Evolutionary conservation across 2,888 invertebrate species (phyloP), one percentile per base, ranked within the genome.

Genomic region (Branchellion lobata): DNA sequence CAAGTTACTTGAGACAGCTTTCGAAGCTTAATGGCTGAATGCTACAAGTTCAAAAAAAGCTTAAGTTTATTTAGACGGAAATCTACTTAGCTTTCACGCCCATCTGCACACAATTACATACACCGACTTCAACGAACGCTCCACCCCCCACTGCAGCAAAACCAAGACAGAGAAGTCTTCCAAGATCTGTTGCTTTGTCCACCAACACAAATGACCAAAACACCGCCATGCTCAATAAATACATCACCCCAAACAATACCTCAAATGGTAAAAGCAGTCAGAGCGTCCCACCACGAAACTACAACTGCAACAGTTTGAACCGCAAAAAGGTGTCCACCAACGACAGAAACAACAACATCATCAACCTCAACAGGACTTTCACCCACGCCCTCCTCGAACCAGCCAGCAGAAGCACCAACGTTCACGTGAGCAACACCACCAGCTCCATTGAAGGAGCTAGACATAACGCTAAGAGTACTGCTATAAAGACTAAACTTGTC

Each of bases 161-260:
- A 31, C 65, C 65, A 1, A 57, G 77, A 77, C 57, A 77, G n/a
- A 29, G 77, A n/a, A 77, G 77, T 61, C 34, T 77, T 51, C 77
- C 77, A 1, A 57, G 77, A 34, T 65, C 77, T 0, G 77, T 77
- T 11, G 40, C 65, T n/a, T 33, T 77, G 77, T 57, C 61, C 14
- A 34, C 65, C 21, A 77, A 31, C 8, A 33, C 77, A 14, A 31
- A 31, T 24, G 77, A 65, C 1, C 29, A 61, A 11, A 65, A 77
- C 3, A n/a, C 34, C 21, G 34, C 61, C n/a, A 21, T 77, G 11
- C 36, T 57, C n/a, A 57, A 57, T n/a, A 57, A 57, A 24, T 57
- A 57, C 24, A 24, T 57, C 61, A 57, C 21, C 8, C n/a, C n/a
- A 57, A 57, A 57, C 61, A 57, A 57, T n/a, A 57, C 8, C 21